Base-by-base conservation (phyloP, 2,888 invertebrate genomes). In the Sinodicranocentrus sp. region DNA sequence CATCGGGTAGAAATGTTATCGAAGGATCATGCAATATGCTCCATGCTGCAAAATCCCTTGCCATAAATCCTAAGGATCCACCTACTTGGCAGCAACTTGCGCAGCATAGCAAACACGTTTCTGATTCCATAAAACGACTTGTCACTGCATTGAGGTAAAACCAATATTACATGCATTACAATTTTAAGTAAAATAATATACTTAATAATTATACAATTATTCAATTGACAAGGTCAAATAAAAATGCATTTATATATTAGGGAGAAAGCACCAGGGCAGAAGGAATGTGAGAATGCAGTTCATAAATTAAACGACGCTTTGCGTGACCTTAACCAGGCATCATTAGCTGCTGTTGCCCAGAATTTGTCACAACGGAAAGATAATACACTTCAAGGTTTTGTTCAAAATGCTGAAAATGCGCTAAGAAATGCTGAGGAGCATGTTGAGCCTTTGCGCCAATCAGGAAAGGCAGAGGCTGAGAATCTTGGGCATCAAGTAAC, bases 251-350 rank as follows among this genome's bases (percentile, higher is more conserved):
- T n/a, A n/a, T n/a, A n/a, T n/a, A n/a, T n/a, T 87, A 95, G 96
- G 72, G 98, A 98, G 90, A 96, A 96, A 89, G 98, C 98, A 0
- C 99, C 99, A 0, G 99, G 99, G 0, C 98, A 98, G 91, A 94
- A 94, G 2, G 99, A 99, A 91, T 98, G 99, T 90, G 95, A 96
- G 61, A 92, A 93, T 0, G 96, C 96, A 0, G 93, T 97, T 48
- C 95, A 96, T 43, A 94, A 94, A 0, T 91, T 99, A 8, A 94
- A 93, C 86, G 92, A 93, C 0, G 94, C 95, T 88, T 94, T 97
- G 5, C 93, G 95, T 0, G 95, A 95, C 72, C 91, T 99, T 75
- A 98, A 98, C 91, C 95, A 95, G 85, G 96, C 96, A 0, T 95
- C 96, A 1, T 92, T 98, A 90, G 95, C 96, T 80, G 96, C 97